A percentile compares a stretch with the other conserved stretches of the same genome.
Evolutionary conservation across 1,140 invertebrate genomes (phyloP).

Genomic region (Melipona quadrifasciata): DNA sequence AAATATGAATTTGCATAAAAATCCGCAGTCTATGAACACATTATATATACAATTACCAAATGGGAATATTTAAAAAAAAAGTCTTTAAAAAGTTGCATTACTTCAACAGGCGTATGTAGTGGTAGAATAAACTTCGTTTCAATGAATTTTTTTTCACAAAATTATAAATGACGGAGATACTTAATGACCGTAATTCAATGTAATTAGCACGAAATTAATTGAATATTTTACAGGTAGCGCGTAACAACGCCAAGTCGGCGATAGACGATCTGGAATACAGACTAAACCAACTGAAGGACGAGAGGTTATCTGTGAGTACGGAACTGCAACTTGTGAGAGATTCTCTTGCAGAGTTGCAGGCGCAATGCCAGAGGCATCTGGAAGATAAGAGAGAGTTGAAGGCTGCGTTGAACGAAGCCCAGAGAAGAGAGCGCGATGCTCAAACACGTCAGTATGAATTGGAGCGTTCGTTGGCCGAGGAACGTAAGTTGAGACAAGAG

Average conservation of each 20-base stretch:
- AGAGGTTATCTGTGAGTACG: constrained; percentile 86
- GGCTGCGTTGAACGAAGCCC: constrained; percentile 85
- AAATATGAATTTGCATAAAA: no score
- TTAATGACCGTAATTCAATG: background rate
- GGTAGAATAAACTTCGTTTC: no score
- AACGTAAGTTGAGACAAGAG: constrained; percentile 83
- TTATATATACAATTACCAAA: no score
- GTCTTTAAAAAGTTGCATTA: no score
- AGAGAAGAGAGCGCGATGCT: constrained; percentile 85
- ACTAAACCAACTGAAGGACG: constrained; percentile 87
- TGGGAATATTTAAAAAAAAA: no score
- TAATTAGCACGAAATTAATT: background rate
- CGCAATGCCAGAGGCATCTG: constrained; percentile 87
- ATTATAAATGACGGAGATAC: no score
- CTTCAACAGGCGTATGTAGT: no score
- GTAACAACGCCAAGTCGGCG: constrained; percentile 91
- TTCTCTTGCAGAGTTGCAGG: constrained; percentile 87
- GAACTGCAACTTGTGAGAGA: constrained; percentile 89
- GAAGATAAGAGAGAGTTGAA: constrained; percentile 90
- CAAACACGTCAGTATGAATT: constrained; percentile 82
- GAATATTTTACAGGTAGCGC: constrained; percentile 82
- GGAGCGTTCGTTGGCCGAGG: constrained; percentile 84
- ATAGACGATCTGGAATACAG: constrained; percentile 91
- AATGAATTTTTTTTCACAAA: no score
- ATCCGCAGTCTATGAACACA: no score